These are phyloP conservation scores for Pelecanus crispus DNA, from an alignment of 2,113 vertebrate species.

Conservation along the genomic window DNA sequence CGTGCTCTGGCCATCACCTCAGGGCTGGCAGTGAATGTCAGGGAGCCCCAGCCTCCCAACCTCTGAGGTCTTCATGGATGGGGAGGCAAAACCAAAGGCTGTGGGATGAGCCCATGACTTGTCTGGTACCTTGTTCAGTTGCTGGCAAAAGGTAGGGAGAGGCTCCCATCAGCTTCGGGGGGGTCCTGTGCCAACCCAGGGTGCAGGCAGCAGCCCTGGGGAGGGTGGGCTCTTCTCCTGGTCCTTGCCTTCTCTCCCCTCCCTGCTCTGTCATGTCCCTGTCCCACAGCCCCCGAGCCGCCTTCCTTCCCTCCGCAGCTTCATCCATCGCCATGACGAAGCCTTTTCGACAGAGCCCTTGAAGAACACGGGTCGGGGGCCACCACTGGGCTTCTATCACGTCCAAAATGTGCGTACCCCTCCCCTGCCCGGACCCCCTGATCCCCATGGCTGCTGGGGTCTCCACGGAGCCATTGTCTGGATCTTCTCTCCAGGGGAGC, in stretches of 20 bases:
- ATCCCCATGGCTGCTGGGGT: background rate
- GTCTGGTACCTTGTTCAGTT: background rate
- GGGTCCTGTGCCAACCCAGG: background rate
- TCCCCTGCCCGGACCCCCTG: background rate
- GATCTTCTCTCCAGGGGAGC: background rate
- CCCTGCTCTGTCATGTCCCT: accelerated
- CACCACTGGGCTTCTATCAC: constrained; percentile 95
- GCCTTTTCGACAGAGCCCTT: constrained; percentile 97
- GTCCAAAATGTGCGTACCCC: constrained; percentile 88
- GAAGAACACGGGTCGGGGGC: constrained; percentile 94
- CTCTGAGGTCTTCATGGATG: background rate
- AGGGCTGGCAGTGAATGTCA: accelerated
- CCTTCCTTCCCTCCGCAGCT: constrained; percentile 70
- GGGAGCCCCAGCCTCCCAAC: background rate
- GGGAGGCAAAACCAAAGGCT: background rate
- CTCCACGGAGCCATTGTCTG: background rate
- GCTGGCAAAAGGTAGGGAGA: background rate
- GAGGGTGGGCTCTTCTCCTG: background rate
- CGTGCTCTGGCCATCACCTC: background rate
- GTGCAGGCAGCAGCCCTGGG: background rate
- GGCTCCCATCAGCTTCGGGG: background rate
- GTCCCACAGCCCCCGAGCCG: background rate
- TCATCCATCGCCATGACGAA: constrained; percentile 96
- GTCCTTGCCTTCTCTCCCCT: background rate
- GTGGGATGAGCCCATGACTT: background rate